phyloP scores from a whole-genome alignment of 1,140 invertebrate species.

The Akabosia matsudoensis region DNA sequence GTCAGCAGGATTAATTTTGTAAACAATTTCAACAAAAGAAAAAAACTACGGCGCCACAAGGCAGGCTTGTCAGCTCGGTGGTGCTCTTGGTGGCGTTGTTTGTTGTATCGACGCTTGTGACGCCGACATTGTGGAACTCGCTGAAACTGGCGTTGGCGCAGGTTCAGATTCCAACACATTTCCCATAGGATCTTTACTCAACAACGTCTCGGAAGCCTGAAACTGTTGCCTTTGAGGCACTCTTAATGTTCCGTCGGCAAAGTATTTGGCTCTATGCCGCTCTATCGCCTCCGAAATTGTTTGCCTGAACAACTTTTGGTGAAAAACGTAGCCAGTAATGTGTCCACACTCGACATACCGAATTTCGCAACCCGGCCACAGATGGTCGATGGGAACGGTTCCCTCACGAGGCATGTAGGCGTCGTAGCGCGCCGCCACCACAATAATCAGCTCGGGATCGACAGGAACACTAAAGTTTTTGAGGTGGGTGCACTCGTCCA shows the following conservation, averaged over 20 bases:
- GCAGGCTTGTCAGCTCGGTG: too few species aligned
- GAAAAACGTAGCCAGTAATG: constrained; percentile 80
- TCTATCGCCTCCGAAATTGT: constrained; percentile 4
- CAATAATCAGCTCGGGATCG: constrained; percentile 80
- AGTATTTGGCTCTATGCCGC: neutral
- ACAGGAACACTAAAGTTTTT: constrained; percentile 80
- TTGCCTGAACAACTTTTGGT: constrained; percentile 69
- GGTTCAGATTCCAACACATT: too few species aligned
- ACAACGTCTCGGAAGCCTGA: too few species aligned
- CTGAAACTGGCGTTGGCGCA: too few species aligned
- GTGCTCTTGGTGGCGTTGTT: too few species aligned
- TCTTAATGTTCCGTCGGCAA: constrained; percentile 5
- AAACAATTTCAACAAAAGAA: too few species aligned
- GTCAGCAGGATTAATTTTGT: too few species aligned
- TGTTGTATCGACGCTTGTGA: too few species aligned
- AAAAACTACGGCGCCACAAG: too few species aligned
- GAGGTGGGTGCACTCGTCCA: constrained; percentile 98
- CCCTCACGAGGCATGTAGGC: constrained; percentile 42
- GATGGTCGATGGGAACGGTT: constrained; percentile 45
- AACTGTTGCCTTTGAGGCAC: neutral
- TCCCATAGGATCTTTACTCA: too few species aligned
- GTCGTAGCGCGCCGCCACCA: constrained; percentile 69
- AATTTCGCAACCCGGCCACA: constrained; percentile 85
- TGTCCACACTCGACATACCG: constrained; percentile 85
- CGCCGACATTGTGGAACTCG: too few species aligned